Evolutionary conservation across 2,888 invertebrate species (phyloP).

Genomic region (Meiosimyza decipiens): DNA sequence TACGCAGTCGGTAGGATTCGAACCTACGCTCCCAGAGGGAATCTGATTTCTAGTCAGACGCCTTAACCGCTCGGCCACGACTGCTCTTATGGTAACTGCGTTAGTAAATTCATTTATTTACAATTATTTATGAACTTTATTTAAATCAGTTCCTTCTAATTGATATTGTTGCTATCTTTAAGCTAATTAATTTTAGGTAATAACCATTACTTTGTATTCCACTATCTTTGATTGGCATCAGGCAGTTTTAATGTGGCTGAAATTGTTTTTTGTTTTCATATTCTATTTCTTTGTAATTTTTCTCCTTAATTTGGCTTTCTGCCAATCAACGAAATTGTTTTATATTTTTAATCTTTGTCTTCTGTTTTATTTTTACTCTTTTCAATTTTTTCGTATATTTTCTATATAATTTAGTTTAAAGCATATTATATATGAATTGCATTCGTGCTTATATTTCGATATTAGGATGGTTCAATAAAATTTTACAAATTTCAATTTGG

Average conservation of each 20-base stretch:
- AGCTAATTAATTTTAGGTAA: background rate
- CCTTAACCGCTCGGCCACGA: constrained; percentile 68
- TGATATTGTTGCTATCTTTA: background rate
- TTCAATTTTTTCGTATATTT: background rate
- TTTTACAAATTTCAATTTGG: no score
- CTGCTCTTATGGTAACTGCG: constrained; percentile 49
- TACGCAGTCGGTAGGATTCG: constrained; percentile 66
- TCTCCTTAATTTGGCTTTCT: constrained; percentile 15
- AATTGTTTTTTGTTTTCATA: background rate
- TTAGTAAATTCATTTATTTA: background rate
- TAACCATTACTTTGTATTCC: background rate
- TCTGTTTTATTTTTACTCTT: background rate
- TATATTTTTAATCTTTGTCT: background rate
- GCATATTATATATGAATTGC: no score
- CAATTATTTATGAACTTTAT: background rate
- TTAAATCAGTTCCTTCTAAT: background rate
- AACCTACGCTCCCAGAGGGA: constrained; percentile 68
- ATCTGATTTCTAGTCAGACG: constrained; percentile 68
- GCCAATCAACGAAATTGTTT: constrained; percentile 26
- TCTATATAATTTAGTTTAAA: no score
- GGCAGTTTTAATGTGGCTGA: background rate
- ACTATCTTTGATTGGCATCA: background rate
- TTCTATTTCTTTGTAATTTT: background rate
- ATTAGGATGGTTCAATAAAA: no score
- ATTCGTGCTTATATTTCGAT: no score